Conservation (phyloP, 2,113 vertebrate genomes). For the Notechis scutatus region DNA sequence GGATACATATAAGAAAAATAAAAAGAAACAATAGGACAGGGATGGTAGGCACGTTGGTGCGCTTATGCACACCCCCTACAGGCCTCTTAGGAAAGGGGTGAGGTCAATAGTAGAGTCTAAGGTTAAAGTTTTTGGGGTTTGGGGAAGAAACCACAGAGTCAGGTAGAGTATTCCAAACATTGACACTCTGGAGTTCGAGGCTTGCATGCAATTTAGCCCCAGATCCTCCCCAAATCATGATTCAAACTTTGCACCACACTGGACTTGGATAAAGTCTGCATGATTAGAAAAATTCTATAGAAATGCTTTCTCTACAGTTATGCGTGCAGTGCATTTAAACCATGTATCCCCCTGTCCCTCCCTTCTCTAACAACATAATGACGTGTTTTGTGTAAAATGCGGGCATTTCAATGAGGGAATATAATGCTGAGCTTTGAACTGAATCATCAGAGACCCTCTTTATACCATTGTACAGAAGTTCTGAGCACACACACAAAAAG, state of each 20-base stretch:
- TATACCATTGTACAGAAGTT: neutral
- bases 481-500: neutral
- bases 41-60: too few species aligned
- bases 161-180: too few species aligned
- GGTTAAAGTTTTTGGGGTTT: too few species aligned
- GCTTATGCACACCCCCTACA: too few species aligned
- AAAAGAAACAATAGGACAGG: too few species aligned
- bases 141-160: too few species aligned
- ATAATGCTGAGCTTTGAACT: conserved; percentile 3
- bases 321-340: neutral
- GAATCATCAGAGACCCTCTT: conserved; percentile 2
- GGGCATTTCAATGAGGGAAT: neutral
- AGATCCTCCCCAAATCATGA: neutral
- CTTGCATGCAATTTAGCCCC: neutral
- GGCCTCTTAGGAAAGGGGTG: too few species aligned
- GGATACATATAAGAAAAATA: too few species aligned
- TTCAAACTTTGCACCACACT: neutral
- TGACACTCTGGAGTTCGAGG: neutral
- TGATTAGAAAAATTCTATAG: neutral
- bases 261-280: neutral
- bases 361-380: neutral
- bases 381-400: neutral
- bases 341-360: neutral
- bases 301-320: neutral
- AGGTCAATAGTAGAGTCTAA: too few species aligned